Evolutionary conservation across 2,797 vertebrate genomes (phyloP).

Genomic region (Hydrophis major): DNA sequence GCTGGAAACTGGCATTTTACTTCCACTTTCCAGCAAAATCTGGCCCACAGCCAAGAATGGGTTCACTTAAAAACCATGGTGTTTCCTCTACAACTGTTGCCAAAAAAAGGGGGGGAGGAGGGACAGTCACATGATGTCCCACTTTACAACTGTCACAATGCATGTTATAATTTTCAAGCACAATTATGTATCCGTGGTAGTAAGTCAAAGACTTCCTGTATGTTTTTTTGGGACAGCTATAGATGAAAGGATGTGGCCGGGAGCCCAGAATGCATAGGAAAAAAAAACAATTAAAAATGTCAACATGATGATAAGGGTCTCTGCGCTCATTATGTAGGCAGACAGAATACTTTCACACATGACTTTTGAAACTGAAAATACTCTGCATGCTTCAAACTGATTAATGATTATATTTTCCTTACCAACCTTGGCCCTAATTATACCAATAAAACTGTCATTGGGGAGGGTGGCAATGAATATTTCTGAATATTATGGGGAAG

Average conservation of each 20-base stretch:
- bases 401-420: neutral
- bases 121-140: neutral
- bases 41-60: neutral
- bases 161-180: neutral
- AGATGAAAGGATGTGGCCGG: neutral
- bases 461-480: neutral
- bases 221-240: neutral
- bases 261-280: neutral
- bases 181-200: neutral
- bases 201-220: neutral
- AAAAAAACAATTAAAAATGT: neutral
- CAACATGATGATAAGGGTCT: neutral
- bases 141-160: neutral
- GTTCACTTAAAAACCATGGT: neutral
- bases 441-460: neutral
- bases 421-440: neutral
- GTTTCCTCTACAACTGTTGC: neutral
- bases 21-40: neutral
- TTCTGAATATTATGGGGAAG: neutral
- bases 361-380: neutral
- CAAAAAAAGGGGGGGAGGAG: neutral
- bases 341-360: neutral
- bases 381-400: neutral
- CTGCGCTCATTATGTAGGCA: neutral
- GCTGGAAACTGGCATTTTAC: neutral